Evolutionary conservation across 2,888 invertebrate species (phyloP).

Genomic region (Polietes domitor): DNA sequence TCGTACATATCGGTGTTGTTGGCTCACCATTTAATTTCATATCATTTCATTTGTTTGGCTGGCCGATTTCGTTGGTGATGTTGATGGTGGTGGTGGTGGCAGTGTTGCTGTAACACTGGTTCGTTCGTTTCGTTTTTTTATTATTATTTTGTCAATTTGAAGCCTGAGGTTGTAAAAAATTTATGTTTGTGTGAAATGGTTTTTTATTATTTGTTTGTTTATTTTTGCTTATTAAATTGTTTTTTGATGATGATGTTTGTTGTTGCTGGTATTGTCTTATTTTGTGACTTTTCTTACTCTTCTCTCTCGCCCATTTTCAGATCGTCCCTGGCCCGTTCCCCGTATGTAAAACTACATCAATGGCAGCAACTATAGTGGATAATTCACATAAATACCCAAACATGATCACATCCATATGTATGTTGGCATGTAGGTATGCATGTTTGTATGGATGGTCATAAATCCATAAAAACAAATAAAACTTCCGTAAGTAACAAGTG

Average conservation of each 20-base stretch:
- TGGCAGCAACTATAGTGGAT: conserved; percentile 13
- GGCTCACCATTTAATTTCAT: background rate
- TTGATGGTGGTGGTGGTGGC: conserved; percentile 8
- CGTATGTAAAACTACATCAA: conserved; percentile 14
- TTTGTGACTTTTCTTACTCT: conserved; percentile 26
- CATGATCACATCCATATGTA: conserved; percentile 12
- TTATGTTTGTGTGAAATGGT: conserved; percentile 52
- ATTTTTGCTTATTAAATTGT: conserved; percentile 45
- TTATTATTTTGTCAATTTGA: conserved; percentile 54
- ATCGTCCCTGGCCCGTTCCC: too few species aligned
- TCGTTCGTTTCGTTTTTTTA: conserved; percentile 40
- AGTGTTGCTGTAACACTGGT: conserved; percentile 34
- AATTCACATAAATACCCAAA: conserved; percentile 47
- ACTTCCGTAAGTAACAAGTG: conserved; percentile 48
- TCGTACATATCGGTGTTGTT: background rate
- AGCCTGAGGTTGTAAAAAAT: conserved; percentile 57
- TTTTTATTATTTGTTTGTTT: conserved; percentile 58
- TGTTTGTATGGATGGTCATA: conserved; percentile 14
- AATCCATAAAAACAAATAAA: conserved; percentile 57
- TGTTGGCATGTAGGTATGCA: background rate
- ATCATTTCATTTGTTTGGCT: conserved; percentile 1
- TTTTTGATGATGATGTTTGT: conserved; percentile 53
- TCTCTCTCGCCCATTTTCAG: conserved; percentile 2
- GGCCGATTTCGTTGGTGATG: background rate
- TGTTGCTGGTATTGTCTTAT: conserved; percentile 20